Evolutionary conservation across 2,797 vertebrate species (phyloP).

Genomic region (Simalia tracyae): DNA sequence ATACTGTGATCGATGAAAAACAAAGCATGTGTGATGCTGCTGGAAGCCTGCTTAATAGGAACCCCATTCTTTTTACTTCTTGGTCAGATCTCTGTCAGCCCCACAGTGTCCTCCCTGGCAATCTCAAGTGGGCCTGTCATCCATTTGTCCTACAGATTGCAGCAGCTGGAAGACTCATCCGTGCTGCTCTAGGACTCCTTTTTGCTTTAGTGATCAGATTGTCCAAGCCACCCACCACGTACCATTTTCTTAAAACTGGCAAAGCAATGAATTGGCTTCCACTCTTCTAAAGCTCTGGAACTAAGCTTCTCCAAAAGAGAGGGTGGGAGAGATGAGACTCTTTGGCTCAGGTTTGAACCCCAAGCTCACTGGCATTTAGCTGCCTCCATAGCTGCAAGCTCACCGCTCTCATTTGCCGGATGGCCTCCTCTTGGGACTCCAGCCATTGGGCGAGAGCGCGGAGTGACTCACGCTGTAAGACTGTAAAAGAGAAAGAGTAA

Average conservation of each 20-base stretch:
- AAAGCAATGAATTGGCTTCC: neutral
- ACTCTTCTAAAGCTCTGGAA: neutral
- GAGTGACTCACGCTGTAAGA: slow-evolving; percentile 84
- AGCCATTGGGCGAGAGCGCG: slow-evolving; percentile 72
- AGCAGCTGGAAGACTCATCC: neutral
- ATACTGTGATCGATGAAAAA: neutral
- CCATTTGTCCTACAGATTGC: neutral
- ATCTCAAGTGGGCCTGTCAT: neutral
- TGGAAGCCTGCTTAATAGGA: neutral
- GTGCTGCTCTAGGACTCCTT: neutral
- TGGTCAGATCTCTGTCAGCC: neutral
- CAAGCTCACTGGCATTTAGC: slow-evolving; percentile 62
- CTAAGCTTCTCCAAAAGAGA: neutral
- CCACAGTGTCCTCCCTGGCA: too few species aligned
- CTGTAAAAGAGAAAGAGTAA: slow-evolving; percentile 65
- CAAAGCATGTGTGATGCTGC: neutral
- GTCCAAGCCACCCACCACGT: neutral
- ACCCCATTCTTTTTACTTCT: neutral
- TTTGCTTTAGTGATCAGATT: neutral
- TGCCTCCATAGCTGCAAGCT: slow-evolving; percentile 71
- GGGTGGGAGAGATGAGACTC: neutral
- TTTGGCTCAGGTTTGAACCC: slow-evolving; percentile 54
- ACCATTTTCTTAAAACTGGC: neutral
- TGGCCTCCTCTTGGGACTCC: slow-evolving; percentile 74
- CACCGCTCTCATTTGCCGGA: slow-evolving; percentile 74